Evolutionary conservation across 2,888 invertebrate species (phyloP).

Genomic region (Chloroclystis v-ata): DNA sequence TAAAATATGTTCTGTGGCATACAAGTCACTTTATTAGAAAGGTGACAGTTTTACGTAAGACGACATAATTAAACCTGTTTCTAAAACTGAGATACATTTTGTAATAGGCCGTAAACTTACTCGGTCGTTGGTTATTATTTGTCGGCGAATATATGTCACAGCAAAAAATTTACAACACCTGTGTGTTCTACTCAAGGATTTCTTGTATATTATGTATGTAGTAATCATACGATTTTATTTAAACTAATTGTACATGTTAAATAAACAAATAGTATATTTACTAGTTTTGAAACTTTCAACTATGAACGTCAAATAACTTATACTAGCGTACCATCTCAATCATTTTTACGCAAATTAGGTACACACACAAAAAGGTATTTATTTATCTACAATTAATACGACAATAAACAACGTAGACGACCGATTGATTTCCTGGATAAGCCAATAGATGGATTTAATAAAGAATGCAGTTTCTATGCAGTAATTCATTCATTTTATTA

Average conservation of each 20-base stretch:
- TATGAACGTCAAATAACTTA: not conserved
- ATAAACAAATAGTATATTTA: too few relatives aligned
- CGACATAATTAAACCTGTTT: slow-evolving; percentile 18
- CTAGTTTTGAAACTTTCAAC: not conserved
- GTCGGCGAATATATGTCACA: too few relatives aligned
- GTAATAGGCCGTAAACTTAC: slow-evolving; percentile 5
- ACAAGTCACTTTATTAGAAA: slow-evolving; percentile 17
- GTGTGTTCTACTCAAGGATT: too few relatives aligned
- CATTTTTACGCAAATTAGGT: too few relatives aligned
- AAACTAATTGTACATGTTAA: too few relatives aligned
- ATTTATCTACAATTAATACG: not conserved
- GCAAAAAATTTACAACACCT: too few relatives aligned
- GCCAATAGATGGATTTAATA: slow-evolving; percentile 21
- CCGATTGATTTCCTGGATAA: slow-evolving; percentile 15
- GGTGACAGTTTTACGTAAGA: slow-evolving; percentile 21
- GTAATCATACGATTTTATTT: too few relatives aligned
- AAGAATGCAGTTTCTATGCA: slow-evolving; percentile 15
- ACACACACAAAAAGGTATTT: not conserved
- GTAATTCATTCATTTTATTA: slow-evolving; percentile 9
- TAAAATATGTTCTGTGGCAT: not conserved
- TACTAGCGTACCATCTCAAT: too few relatives aligned
- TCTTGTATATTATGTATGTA: too few relatives aligned
- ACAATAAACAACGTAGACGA: slow-evolving; percentile 2
- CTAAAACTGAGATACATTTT: slow-evolving; percentile 2
- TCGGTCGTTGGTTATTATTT: too few relatives aligned